Percentiles rank a stretch among this genome's conserved stretches.
Evolutionary conservation across 2,113 vertebrate genomes (phyloP).

Genomic region (Ophiodon elongatus): DNA sequence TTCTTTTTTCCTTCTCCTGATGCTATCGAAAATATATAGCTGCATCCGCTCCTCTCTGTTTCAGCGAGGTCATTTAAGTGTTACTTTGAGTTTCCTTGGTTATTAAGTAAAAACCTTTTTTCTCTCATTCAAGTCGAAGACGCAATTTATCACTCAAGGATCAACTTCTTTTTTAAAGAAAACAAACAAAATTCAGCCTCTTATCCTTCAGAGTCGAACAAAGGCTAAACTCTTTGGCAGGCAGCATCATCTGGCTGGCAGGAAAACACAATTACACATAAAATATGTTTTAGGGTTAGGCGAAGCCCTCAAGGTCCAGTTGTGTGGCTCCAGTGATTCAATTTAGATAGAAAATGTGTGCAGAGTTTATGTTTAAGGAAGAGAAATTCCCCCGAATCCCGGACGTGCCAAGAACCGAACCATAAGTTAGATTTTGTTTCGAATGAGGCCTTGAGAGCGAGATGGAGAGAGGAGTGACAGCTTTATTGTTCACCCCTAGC

Average conservation of each 20-base stretch:
- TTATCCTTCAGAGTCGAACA: slow-evolving; percentile 27
- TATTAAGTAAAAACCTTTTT: background rate
- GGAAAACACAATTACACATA: slow-evolving; percentile 46
- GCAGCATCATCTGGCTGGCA: slow-evolving; percentile 35
- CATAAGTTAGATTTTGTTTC: slow-evolving; percentile 39
- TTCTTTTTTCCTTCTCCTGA: background rate
- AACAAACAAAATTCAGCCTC: slow-evolving; percentile 12
- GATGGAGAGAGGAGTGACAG: slow-evolving; percentile 54
- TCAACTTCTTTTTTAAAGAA: background rate
- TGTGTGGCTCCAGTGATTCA: slow-evolving; percentile 45
- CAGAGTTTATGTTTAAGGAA: slow-evolving; percentile 37
- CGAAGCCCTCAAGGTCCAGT: slow-evolving; percentile 49
- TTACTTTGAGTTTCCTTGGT: slow-evolving; percentile 6
- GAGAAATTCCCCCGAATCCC: slow-evolving; percentile 9
- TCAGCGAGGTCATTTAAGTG: slow-evolving; percentile 21
- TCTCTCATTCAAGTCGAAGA: background rate
- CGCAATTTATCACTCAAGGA: background rate
- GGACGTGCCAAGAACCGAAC: background rate
- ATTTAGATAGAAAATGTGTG: slow-evolving; percentile 51
- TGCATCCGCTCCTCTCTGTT: slow-evolving; percentile 5
- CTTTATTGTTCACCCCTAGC: slow-evolving; percentile 72
- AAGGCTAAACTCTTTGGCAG: slow-evolving; percentile 42
- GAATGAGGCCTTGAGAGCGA: slow-evolving; percentile 27
- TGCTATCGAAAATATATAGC: background rate
- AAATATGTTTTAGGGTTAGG: slow-evolving; percentile 49